Evolutionary conservation across 2,888 invertebrate species (phyloP), one percentile per base, ranked within the genome.

Genomic region (Campaea margaritaria): DNA sequence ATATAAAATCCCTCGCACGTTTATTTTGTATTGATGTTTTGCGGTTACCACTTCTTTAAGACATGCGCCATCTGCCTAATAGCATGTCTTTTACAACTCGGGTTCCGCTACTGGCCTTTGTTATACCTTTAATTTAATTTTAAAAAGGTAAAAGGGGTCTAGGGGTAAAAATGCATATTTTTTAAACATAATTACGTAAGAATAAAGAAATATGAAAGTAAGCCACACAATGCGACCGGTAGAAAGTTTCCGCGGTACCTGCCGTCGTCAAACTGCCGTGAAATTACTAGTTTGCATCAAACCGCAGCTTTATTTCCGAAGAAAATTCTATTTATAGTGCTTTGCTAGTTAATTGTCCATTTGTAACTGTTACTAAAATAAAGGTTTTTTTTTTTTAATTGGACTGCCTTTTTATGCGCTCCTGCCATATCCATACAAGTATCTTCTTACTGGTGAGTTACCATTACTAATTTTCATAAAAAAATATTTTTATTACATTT

Each of bases 51-150:
- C 49, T 63, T 57, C 45, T 39, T 47, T 73, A 75, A 69, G 66
- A 70, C 70, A 66, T 78, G 76, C 85, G 82, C 89, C 92, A 91
- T 91, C 89, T 92, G 91, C 73, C 77, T 89, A 89, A 91, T 90
- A 85, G 87, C 90, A 87, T 86, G 82, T 79, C 83, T 31, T 86
- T 83, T 87, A 79, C 81, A 88, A 80, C 78, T 75, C 76, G 70
- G 34, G 72, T 74, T 69, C 27, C 21, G 65, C 78, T 73, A 78
- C 74, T 60, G 73, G 72, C 85, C 74, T 85, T 87, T 86, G 86
- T 89, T 79, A 70, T 57, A 69, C 70, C 36, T 57, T 28, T 31
- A 39, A 15, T 21, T 28, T 27, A 44, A 56, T n/a, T n/a, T n/a
- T 0, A 11, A 11, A 42, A 16, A 41, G 39, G 13, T 41, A n/a